Conservation (phyloP, 2,888 invertebrate species). For the Pandemis cinnamomeana region DNA sequence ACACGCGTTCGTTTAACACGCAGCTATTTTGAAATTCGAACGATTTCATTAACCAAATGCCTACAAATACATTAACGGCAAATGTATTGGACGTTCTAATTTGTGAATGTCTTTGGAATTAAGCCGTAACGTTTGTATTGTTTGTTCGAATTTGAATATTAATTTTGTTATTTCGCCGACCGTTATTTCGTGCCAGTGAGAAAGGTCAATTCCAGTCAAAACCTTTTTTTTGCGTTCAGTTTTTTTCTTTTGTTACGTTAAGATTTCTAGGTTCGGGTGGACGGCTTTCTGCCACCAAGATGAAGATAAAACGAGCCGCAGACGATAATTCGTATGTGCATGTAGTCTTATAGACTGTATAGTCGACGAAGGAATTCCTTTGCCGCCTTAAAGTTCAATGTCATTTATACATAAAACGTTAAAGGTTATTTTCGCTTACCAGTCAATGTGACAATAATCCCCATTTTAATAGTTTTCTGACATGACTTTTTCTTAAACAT, state of each 20-base stretch:
- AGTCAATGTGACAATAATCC: too few relatives aligned
- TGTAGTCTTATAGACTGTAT: not conserved
- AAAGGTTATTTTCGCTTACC: too few relatives aligned
- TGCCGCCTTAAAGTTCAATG: too few relatives aligned
- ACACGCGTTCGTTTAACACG: constrained; percentile 18
- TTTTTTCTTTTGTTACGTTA: not conserved
- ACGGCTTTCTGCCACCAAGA: not conserved
- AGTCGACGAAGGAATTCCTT: too few relatives aligned
- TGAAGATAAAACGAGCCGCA: not conserved
- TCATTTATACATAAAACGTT: too few relatives aligned
- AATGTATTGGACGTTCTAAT: constrained; percentile 39
- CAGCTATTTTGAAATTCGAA: constrained; percentile 42
- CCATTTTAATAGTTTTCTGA: too few relatives aligned
- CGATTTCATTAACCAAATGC: constrained; percentile 50
- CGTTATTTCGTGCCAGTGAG: not conserved
- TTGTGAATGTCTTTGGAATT: constrained; percentile 33
- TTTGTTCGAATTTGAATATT: constrained; percentile 22
- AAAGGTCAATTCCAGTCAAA: constrained; percentile 10
- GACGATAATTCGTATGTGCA: not conserved
- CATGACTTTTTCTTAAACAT: too few relatives aligned
- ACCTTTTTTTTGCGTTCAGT: not conserved
- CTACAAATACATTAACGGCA: constrained; percentile 46
- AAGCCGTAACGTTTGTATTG: constrained; percentile 22
- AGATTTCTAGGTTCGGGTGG: not conserved
- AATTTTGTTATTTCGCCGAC: constrained; percentile 10